phyloP scores from a whole-genome alignment of 2,888 invertebrate species.

The Meliscaeva auricollis region DNA sequence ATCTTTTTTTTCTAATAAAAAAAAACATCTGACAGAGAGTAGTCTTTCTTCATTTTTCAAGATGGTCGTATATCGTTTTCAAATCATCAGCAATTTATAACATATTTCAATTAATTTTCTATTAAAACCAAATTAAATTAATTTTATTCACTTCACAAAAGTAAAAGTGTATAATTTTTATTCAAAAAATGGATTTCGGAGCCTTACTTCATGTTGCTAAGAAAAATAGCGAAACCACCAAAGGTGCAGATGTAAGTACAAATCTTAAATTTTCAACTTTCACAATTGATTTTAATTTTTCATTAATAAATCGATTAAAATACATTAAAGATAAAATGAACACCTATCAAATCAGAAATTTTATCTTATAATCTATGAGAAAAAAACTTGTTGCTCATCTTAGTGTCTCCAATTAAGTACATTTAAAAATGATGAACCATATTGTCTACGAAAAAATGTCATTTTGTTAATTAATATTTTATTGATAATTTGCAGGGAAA shows the following conservation, averaged over 20 bases:
- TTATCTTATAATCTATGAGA: background rate
- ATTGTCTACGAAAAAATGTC: background rate
- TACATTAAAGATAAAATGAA: background rate
- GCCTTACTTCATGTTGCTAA: conserved; percentile 87
- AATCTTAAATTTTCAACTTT: conserved; percentile 14
- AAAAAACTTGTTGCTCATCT: background rate
- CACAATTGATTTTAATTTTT: conserved; percentile 12
- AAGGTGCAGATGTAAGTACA: conserved; percentile 81
- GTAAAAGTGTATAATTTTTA: background rate
- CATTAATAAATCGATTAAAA: background rate
- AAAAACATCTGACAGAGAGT: conserved; percentile 38
- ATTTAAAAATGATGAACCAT: background rate
- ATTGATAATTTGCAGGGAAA: conserved; percentile 84
- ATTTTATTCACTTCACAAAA: conserved; percentile 4
- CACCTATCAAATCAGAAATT: no score
- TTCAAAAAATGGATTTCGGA: conserved; percentile 86
- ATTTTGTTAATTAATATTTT: no score
- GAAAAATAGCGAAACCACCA: conserved; percentile 85
- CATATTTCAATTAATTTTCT: conserved; percentile 70
- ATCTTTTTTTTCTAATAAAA: conserved; percentile 22
- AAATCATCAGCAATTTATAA: conserved; percentile 5
- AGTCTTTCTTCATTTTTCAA: conserved; percentile 71
- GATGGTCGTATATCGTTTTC: conserved; percentile 68
- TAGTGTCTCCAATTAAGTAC: background rate
- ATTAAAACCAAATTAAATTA: conserved; percentile 52